A percentile compares a stretch with the other conserved stretches of the same genome.
phyloP scores from a whole-genome alignment of 1,140 invertebrate species.

The Sitophilus oryzae region DNA sequence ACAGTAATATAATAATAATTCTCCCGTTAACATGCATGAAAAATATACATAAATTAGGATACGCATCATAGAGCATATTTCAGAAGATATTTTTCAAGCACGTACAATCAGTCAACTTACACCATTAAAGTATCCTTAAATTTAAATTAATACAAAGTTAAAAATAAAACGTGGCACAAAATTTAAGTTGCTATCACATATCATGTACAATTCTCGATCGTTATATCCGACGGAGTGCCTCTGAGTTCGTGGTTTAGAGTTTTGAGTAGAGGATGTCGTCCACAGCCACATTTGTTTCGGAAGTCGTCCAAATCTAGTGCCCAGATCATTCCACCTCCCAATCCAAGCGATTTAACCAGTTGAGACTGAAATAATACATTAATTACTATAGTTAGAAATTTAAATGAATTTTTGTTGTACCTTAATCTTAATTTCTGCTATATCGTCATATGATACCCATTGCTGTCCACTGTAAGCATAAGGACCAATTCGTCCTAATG shows the following conservation, averaged over 20 bases:
- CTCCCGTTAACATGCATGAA: not conserved
- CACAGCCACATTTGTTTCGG: constrained; percentile 57
- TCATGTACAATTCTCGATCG: constrained; percentile 38
- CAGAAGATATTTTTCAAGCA: not conserved
- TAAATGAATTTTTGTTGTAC: constrained; percentile 11
- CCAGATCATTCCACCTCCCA: constrained; percentile 77
- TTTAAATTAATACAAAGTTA: not conserved
- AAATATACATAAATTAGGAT: not conserved
- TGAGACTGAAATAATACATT: constrained; percentile 42
- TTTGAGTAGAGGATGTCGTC: constrained; percentile 52
- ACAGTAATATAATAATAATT: no score
- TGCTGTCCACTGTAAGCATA: constrained; percentile 67
- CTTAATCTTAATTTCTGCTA: constrained; percentile 56
- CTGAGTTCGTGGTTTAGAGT: constrained; percentile 53
- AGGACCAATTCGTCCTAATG: constrained; percentile 61
- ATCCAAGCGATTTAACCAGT: constrained; percentile 51
- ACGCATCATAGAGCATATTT: not conserved
- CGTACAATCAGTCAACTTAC: not conserved
- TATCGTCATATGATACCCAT: constrained; percentile 79
- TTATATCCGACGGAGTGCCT: constrained; percentile 35
- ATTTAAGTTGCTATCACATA: not conserved
- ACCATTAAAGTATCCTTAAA: no score
- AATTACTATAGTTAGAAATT: not conserved
- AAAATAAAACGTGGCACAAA: not conserved
- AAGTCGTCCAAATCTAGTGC: constrained; percentile 73